These are phyloP conservation scores for Eupeodes latifasciatus DNA, from an alignment of 2,888 invertebrate genomes.

Conservation along the genomic window DNA sequence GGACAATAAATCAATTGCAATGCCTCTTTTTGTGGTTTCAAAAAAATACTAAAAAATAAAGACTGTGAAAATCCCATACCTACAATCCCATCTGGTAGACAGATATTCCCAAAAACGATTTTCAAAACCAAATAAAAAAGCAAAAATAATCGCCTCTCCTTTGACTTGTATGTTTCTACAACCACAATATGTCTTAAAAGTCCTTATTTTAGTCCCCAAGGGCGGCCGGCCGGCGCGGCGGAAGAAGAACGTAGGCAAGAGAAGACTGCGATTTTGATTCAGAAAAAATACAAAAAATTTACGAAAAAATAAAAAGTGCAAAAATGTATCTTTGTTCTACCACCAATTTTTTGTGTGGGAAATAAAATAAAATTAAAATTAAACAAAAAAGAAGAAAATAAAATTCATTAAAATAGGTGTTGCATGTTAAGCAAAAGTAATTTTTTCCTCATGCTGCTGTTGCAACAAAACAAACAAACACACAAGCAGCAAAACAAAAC, in stretches of 20 bases:
- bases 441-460: conserved; percentile 3
- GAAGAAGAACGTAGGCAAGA: background rate
- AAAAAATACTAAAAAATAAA: conserved; percentile 38
- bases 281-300: conserved; percentile 9
- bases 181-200: conserved; percentile 69
- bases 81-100: conserved; percentile 69
- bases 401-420: conserved; percentile 76
- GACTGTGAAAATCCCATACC: conserved; percentile 64
- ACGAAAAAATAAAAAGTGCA: conserved; percentile 39
- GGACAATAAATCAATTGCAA: conserved; percentile 76
- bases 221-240: background rate
- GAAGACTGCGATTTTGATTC: conserved; percentile 39
- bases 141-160: conserved; percentile 62
- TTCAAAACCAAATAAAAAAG: conserved; percentile 19
- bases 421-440: conserved; percentile 66
- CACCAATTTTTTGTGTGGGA: conserved; percentile 28
- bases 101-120: conserved; percentile 55
- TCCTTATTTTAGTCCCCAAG: conserved; percentile 55
- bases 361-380: conserved; percentile 35
- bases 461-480: background rate
- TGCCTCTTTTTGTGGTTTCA: conserved; percentile 48
- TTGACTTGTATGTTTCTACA: conserved; percentile 57
- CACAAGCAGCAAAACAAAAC: background rate
- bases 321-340: conserved; percentile 66
- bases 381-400: conserved; percentile 9